Evolutionary conservation across 2,888 invertebrate genomes (phyloP).

Genomic region (Pandemis heparana): DNA sequence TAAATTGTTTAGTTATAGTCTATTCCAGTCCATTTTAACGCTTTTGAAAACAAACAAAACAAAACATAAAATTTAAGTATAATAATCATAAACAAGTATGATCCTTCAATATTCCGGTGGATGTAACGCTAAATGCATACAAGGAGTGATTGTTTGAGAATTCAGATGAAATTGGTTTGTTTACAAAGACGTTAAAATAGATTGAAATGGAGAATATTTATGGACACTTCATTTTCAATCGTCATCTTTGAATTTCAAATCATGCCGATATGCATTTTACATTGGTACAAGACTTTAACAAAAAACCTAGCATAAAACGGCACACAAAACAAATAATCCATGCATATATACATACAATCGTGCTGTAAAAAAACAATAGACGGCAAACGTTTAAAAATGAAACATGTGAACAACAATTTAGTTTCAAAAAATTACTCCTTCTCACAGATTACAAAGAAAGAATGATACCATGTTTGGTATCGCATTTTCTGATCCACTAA

Average conservation of each 20-base stretch:
- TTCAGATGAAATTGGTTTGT: too few species aligned
- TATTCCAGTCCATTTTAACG: too few species aligned
- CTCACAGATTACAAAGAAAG: conserved; percentile 3
- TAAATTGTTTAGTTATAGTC: too few species aligned
- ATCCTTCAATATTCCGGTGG: too few species aligned
- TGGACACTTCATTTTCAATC: conserved; percentile 10
- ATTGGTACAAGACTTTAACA: conserved; percentile 9
- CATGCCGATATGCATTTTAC: conserved; percentile 14
- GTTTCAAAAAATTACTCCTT: conserved; percentile 4
- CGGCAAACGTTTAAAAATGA: conserved; percentile 9
- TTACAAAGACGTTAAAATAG: too few species aligned
- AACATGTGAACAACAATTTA: conserved; percentile 10
- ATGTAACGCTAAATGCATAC: too few species aligned
- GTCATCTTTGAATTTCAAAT: conserved; percentile 11
- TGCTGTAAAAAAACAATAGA: conserved; percentile 44
- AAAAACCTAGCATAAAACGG: conserved; percentile 13
- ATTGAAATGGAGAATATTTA: too few species aligned
- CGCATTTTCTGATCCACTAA: conserved; percentile 15
- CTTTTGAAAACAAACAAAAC: too few species aligned
- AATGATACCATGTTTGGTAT: conserved; percentile 31
- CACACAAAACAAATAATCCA: conserved; percentile 24
- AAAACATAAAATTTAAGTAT: too few species aligned
- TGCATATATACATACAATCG: conserved; percentile 25
- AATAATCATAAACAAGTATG: too few species aligned
- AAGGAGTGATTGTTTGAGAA: too few species aligned